A percentile compares a stretch with the other conserved stretches of the same genome.
Conservation (phyloP, 2,113 vertebrate genomes). For the Malurus cyaneus region DNA sequence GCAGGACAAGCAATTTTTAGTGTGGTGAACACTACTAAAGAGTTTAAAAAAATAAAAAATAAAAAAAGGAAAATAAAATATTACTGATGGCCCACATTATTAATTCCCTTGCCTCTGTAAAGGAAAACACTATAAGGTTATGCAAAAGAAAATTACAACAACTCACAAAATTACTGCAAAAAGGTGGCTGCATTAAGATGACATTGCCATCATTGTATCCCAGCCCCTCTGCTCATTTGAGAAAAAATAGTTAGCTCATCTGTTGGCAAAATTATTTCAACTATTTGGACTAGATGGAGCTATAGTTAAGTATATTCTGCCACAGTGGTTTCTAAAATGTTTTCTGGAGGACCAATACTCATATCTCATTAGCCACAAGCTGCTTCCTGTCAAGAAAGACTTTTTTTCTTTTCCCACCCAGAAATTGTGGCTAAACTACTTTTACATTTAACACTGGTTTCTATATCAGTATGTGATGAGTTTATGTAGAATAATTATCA, state of each 20-base stretch:
- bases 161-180: not conserved
- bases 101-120: not conserved
- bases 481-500: not conserved
- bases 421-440: not conserved
- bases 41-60: accelerated
- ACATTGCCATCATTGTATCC: not conserved
- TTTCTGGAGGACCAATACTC: not conserved
- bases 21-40: not conserved
- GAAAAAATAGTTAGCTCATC: not conserved
- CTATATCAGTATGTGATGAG: not conserved
- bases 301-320: not conserved
- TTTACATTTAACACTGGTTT: not conserved
- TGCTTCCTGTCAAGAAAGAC: not conserved
- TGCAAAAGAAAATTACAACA: not conserved
- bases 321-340: not conserved
- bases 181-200: accelerated
- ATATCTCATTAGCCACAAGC: constrained; percentile 6
- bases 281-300: not conserved
- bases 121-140: not conserved
- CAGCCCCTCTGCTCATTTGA: not conserved
- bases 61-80: too few relatives aligned
- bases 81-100: not conserved
- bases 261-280: not conserved
- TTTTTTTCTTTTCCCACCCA: not conserved
- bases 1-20: not conserved